phyloP scores from a whole-genome alignment of 2,888 invertebrate species.

The Pyralis farinalis region DNA sequence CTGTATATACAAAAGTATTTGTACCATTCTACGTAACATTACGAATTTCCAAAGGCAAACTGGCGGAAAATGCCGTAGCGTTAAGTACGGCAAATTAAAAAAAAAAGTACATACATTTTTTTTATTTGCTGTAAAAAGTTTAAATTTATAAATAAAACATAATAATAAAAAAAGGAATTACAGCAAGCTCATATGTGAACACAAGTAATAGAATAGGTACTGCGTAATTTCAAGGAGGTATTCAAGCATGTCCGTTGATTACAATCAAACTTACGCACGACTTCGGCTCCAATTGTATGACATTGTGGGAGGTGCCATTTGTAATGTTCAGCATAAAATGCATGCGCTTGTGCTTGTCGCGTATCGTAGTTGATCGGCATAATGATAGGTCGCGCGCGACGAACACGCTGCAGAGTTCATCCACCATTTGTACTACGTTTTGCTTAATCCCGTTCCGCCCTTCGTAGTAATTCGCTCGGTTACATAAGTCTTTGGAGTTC shows the following conservation, averaged over 20 bases:
- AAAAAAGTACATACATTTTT: no score
- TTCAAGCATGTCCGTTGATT: constrained; percentile 27
- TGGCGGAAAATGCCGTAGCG: no score
- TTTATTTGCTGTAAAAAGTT: no score
- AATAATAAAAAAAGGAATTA: no score
- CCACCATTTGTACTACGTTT: constrained; percentile 20
- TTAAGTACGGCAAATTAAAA: no score
- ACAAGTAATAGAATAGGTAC: background rate
- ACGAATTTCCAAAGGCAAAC: no score
- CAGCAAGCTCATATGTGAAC: no score
- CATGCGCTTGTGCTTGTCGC: constrained; percentile 31
- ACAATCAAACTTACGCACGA: constrained; percentile 33
- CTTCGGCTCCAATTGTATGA: constrained; percentile 39
- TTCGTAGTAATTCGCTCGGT: constrained; percentile 49
- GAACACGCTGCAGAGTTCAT: constrained; percentile 40
- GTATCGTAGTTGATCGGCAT: constrained; percentile 40
- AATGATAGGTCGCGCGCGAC: constrained; percentile 44
- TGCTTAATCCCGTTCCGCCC: constrained; percentile 44
- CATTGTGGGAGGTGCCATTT: constrained; percentile 59
- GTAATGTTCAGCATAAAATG: constrained; percentile 47
- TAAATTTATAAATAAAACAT: no score
- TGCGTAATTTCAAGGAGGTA: constrained; percentile 13
- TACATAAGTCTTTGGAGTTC: constrained; percentile 47
- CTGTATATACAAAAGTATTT: no score
- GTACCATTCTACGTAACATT: no score